Base-by-base conservation (phyloP, 2,888 invertebrate genomes). In the Thalpophila matura region DNA sequence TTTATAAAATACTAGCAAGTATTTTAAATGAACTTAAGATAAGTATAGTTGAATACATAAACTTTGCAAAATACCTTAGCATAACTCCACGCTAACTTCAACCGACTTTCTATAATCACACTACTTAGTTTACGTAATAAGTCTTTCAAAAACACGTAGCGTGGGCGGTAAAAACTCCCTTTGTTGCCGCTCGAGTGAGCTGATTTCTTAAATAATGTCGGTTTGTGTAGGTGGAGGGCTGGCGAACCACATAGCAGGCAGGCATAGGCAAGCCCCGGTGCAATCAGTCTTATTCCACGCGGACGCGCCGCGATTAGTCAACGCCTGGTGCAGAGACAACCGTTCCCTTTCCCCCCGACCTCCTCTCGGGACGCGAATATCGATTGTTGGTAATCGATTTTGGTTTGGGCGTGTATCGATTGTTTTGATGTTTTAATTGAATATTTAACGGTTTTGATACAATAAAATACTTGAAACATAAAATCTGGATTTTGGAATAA, bases 231-330 rank as follows among this genome's bases (percentile, higher is more conserved):
- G 93, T 89, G 91, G 89, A 90, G 91, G 89, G 86, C 82, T 77
- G 75, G 86, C 84, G 86, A 87, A 89, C 91, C 89, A 89, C 91
- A 90, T 89, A 88, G 90, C 88, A 87, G 88, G 89, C 93, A 91
- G 91, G 93, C 93, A 92, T 91, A 91, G 92, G 89, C 91, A 87
- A 91, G 91, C 90, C 87, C 87, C 85, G 84, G 82, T 86, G 92
- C 92, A 91, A 95, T 95, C 94, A 93, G 91, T 95, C 94, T 95
- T 94, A 92, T 94, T 95, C 94, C 94, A 90, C 92, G 93, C 92
- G 93, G 95, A 94, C 95, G 94, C 92, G 91, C 88, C 88, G 82
- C 94, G 90, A 94, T 94, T 94, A 94, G 93, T 94, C 94, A 94
- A 93, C 93, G 94, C 93, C 94, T 86, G 88, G 86, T 90, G 92